phyloP scores from a whole-genome alignment of 2,113 vertebrate genomes.

The Ailuropoda melanoleuca region DNA sequence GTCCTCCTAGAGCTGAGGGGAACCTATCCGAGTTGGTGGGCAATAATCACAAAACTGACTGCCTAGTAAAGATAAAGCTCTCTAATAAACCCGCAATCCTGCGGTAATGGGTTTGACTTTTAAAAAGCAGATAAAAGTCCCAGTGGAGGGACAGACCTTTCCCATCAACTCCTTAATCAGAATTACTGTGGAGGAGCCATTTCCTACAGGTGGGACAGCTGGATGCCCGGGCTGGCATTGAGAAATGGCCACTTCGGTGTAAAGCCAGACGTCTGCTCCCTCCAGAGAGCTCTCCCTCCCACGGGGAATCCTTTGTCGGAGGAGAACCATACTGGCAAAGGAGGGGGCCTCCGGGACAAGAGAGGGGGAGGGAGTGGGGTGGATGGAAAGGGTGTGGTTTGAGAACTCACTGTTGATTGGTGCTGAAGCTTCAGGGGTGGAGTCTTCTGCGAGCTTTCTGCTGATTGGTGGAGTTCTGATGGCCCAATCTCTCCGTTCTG shows the following conservation, averaged over 20 bases:
- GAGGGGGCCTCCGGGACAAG: not conserved
- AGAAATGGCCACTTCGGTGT: not conserved
- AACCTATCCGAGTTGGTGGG: not conserved
- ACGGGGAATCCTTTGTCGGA: not conserved
- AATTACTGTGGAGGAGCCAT: not conserved
- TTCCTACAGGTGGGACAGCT: constrained; percentile 2
- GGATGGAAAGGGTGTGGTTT: not conserved
- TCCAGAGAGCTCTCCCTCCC: not conserved
- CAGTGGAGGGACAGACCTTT: constrained; percentile 12
- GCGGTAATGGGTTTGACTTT: constrained; percentile 65
- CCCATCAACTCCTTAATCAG: not conserved
- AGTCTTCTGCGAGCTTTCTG: constrained; percentile 18
- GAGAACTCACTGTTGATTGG: not conserved
- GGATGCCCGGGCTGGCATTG: not conserved
- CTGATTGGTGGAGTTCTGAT: not conserved
- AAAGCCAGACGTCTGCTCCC: not conserved
- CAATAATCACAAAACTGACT: not conserved
- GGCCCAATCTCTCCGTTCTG: rapidly evolving
- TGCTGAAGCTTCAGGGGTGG: not conserved
- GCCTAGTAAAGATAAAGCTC: constrained; percentile 64
- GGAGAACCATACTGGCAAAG: not conserved
- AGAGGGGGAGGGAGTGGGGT: not conserved
- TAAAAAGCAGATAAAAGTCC: constrained; percentile 46
- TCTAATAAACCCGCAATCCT: constrained; percentile 50
- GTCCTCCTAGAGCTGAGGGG: not conserved